Conservation (phyloP, 1,140 invertebrate genomes). For the Tetramorium parvispinum region DNA sequence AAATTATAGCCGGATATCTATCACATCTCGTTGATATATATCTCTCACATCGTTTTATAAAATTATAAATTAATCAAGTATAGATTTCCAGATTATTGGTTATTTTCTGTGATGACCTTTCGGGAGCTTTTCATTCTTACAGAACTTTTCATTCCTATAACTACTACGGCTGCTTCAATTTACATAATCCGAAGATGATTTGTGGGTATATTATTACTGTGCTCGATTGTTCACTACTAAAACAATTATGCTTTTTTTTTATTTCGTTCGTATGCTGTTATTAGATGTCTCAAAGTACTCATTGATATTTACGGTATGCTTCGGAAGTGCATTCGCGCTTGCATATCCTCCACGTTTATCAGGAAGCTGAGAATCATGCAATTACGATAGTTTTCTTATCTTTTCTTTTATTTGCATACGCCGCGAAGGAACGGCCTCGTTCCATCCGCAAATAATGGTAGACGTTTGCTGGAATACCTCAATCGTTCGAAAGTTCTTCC, state of each 20-base stretch:
- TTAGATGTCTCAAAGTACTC: conserved; percentile 15
- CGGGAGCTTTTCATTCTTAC: too few relatives aligned
- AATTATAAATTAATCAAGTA: not conserved
- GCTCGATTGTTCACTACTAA: not conserved
- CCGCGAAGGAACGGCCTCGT: conserved; percentile 20
- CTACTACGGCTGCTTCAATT: conserved; percentile 7
- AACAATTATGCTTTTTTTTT: conserved; percentile 31
- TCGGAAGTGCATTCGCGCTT: conserved; percentile 15
- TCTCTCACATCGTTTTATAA: not conserved
- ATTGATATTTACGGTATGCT: not conserved
- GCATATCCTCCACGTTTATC: conserved; percentile 35
- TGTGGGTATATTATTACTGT: conserved; percentile 11
- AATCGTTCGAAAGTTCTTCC: conserved; percentile 51
- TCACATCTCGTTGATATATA: not conserved
- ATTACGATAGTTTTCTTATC: conserved; percentile 35
- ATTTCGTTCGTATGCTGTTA: conserved; percentile 7
- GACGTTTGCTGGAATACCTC: conserved; percentile 1
- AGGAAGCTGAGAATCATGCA: conserved; percentile 33
- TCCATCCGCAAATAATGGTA: conserved; percentile 31
- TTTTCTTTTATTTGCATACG: conserved; percentile 28
- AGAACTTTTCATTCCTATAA: conserved; percentile 22
- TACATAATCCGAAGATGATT: conserved; percentile 38
- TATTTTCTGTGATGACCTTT: not conserved
- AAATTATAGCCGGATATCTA: not conserved
- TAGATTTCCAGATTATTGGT: not conserved